A percentile compares a stretch with the other conserved stretches of the same genome.
Evolutionary conservation across 2,888 invertebrate species (phyloP).

Genomic region (Nebria brevicollis): DNA sequence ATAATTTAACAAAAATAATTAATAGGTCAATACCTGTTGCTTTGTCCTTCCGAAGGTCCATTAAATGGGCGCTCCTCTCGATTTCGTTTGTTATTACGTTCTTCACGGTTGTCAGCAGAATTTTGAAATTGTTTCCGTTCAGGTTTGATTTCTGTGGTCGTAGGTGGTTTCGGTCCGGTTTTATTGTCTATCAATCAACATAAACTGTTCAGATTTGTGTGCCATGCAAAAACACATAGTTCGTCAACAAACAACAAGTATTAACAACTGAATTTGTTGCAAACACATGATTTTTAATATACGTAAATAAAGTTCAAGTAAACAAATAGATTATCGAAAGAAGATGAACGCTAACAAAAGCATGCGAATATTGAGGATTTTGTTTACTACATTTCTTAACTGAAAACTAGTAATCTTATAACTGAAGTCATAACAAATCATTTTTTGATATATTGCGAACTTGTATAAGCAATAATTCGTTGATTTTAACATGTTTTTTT

Average conservation of each 20-base stretch:
- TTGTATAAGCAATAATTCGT: not conserved
- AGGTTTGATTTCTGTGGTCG: constrained; percentile 67
- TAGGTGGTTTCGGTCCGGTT: constrained; percentile 54
- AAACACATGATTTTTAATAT: too few relatives aligned
- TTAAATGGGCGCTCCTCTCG: constrained; percentile 69
- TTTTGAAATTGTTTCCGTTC: constrained; percentile 64
- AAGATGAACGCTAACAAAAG: not conserved
- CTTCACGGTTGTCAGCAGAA: constrained; percentile 73
- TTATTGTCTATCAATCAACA: constrained; percentile 56
- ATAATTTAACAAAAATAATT: not conserved
- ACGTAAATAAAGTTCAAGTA: not conserved
- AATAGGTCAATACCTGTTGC: constrained; percentile 54
- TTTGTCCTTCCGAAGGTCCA: constrained; percentile 58
- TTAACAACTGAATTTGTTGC: too few relatives aligned
- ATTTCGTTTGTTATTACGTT: constrained; percentile 75
- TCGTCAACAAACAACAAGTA: too few relatives aligned
- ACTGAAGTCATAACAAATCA: too few relatives aligned
- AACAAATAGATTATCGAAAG: not conserved
- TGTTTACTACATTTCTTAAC: too few relatives aligned
- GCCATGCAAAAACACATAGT: not conserved
- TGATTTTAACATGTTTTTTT: not conserved
- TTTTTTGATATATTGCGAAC: not conserved
- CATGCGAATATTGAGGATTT: too few relatives aligned
- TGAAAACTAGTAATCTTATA: too few relatives aligned
- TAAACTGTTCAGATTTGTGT: not conserved